A percentile compares a stretch with the other conserved stretches of the same genome.
Conservation (phyloP, 2,888 invertebrate species). For the Thelaira solivaga region DNA sequence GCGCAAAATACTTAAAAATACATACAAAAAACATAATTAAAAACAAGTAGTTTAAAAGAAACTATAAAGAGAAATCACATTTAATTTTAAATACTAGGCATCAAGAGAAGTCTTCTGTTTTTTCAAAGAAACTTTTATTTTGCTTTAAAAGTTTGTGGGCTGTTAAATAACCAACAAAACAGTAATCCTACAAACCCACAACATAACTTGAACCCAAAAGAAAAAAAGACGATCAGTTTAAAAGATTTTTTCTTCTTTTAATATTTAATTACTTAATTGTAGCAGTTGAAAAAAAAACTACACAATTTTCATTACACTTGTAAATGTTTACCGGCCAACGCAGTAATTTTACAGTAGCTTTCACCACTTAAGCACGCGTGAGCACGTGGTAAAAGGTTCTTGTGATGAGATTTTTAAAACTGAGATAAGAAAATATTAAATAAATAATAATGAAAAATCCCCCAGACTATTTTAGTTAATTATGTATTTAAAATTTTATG, state of each 20-base stretch:
- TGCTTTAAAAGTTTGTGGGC: neutral
- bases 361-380: conserved; percentile 57
- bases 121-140: neutral
- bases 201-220: conserved; percentile 26
- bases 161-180: neutral
- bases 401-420: neutral
- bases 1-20: too few relatives aligned
- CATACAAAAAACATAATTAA: too few relatives aligned
- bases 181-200: neutral
- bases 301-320: conserved; percentile 20
- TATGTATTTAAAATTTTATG: conserved; percentile 7
- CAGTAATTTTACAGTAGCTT: conserved; percentile 14
- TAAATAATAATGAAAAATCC: neutral
- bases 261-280: neutral
- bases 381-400: conserved; percentile 36
- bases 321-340: neutral
- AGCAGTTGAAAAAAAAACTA: too few relatives aligned
- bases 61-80: too few relatives aligned
- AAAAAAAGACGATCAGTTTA: conserved; percentile 15
- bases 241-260: neutral
- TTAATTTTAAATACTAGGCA: too few relatives aligned
- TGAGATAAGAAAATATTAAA: conserved; percentile 29
- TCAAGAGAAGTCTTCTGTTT: neutral
- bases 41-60: too few relatives aligned
- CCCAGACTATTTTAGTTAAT: conserved; percentile 7